Evolutionary conservation across 2,113 vertebrate species (phyloP).

Genomic region (Prinia subflava): DNA sequence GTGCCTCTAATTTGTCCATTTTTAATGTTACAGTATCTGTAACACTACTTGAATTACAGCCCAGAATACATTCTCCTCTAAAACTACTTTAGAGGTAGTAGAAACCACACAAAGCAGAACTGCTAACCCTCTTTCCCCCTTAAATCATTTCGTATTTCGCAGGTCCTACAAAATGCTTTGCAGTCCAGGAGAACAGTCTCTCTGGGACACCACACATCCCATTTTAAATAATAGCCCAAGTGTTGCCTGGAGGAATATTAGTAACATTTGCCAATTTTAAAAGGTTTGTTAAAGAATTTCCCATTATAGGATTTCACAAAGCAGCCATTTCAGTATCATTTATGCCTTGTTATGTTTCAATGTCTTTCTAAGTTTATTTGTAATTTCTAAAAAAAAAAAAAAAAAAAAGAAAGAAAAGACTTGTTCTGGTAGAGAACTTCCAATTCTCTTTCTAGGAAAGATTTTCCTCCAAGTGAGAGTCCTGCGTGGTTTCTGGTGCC

Average conservation of each 20-base stretch:
- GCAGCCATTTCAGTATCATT: conserved; percentile 23
- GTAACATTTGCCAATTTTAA: conserved; percentile 44
- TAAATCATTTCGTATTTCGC: conserved; percentile 28
- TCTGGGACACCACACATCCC: conserved; percentile 36
- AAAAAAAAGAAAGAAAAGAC: background rate
- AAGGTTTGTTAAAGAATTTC: conserved; percentile 39
- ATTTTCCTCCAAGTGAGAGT: background rate
- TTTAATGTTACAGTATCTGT: background rate
- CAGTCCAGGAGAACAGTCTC: conserved; percentile 13
- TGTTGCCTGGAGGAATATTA: conserved; percentile 45
- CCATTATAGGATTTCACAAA: conserved; percentile 26
- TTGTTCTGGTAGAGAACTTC: background rate
- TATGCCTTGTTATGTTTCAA: background rate
- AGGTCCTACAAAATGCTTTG: conserved; percentile 45
- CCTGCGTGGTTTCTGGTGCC: background rate
- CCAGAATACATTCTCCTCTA: background rate
- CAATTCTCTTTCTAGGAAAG: background rate
- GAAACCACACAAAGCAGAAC: conserved; percentile 43
- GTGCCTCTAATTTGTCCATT: background rate
- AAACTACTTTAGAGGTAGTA: conserved; percentile 6
- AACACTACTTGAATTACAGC: conserved; percentile 24
- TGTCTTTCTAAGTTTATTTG: background rate
- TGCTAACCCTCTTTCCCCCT: conserved; percentile 7
- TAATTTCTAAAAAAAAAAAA: background rate
- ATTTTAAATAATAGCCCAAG: conserved; percentile 48